Evolutionary conservation across 2,797 vertebrate species (phyloP), one percentile per base, ranked within the genome.

Genomic region (Sorex maritimensis): DNA sequence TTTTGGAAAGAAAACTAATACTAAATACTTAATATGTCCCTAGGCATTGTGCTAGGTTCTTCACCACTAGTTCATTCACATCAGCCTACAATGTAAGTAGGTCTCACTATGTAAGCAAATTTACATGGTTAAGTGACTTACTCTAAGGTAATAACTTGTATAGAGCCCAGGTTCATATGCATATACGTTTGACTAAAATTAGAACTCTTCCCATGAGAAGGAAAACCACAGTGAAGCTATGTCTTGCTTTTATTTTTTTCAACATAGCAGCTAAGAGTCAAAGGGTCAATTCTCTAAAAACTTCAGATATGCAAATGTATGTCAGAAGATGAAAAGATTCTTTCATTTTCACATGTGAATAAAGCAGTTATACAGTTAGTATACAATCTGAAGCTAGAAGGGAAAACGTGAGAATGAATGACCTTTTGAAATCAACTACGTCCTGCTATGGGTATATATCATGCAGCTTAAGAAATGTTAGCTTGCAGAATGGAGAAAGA

Each of bases 351-450:
- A 90, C 44, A 86, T 81, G 9, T 92, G 21, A 86, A 73, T 73
- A 83, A 94, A 82, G 23, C 52, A 81, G 30, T 81, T 10, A 52
- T 49, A 69, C 0, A 55, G 46, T 65, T 84, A 4, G 38, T 74
- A 10, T 69, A 83, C 28, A 73, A 80, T 21, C 44, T 78, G 17
- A 74, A 88, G 82, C 10, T 73, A 67, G 63, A 91, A 69, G 81
- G 88, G 90, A 81, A 91, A 92, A 77, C 3, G n/a, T 49, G 90
- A 77, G 79, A 63, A 41, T 94, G 23, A 86, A 74, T 30, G 17
- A 95, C 90, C 38, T 90, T 91, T 87, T 74, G 90, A 93, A 93
- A 87, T 78, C 78, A 91, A 75, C 15, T 82, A 95, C 41, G 46
- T 85, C 23, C 74, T 83, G n/a, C 34, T 41, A 13, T 81, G 28